A percentile compares a stretch with the other conserved stretches of the same genome.
phyloP scores from a whole-genome alignment of 2,113 vertebrate genomes.

The Phyllopteryx taeniolatus region DNA sequence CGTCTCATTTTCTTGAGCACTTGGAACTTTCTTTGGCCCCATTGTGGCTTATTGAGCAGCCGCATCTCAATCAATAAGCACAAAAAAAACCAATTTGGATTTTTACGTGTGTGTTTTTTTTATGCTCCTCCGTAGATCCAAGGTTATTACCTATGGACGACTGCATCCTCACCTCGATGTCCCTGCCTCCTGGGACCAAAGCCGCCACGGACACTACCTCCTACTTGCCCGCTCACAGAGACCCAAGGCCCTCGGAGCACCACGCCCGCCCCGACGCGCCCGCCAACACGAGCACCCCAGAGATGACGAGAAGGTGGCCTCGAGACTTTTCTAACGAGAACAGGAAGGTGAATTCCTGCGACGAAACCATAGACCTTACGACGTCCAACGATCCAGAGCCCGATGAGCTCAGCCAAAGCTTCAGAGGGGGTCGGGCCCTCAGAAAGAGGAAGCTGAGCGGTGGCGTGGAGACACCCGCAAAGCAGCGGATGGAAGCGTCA shows the following conservation, averaged over 20 bases:
- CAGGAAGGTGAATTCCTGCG: conserved; percentile 14
- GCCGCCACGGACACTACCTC: conserved; percentile 21
- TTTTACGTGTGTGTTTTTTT: neutral
- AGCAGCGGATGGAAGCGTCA: conserved; percentile 27
- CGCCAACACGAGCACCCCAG: conserved; percentile 6
- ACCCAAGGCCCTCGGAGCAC: conserved; percentile 23
- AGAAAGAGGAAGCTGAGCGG: conserved; percentile 65
- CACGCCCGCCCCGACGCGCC: conserved; percentile 3
- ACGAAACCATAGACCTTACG: conserved; percentile 56
- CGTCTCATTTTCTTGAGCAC: too few species aligned
- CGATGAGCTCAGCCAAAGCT: conserved; percentile 35
- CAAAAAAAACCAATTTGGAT: too few species aligned
- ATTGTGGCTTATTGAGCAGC: too few species aligned
- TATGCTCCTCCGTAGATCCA: conserved; percentile 36
- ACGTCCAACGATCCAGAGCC: conserved; percentile 22
- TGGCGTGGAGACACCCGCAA: conserved; percentile 42
- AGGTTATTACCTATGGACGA: conserved; percentile 65
- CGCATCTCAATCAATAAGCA: too few species aligned
- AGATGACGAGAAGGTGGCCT: conserved; percentile 20
- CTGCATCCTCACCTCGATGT: conserved; percentile 70
- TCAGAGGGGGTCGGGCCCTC: conserved; percentile 23
- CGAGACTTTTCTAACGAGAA: conserved; percentile 31
- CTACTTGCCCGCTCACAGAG: conserved; percentile 31
- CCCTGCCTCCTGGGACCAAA: conserved; percentile 53
- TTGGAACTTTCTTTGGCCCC: too few species aligned